These are phyloP conservation scores for Stegophylla sp. DNA, from an alignment of 2,888 invertebrate species.

Conservation along the genomic window DNA sequence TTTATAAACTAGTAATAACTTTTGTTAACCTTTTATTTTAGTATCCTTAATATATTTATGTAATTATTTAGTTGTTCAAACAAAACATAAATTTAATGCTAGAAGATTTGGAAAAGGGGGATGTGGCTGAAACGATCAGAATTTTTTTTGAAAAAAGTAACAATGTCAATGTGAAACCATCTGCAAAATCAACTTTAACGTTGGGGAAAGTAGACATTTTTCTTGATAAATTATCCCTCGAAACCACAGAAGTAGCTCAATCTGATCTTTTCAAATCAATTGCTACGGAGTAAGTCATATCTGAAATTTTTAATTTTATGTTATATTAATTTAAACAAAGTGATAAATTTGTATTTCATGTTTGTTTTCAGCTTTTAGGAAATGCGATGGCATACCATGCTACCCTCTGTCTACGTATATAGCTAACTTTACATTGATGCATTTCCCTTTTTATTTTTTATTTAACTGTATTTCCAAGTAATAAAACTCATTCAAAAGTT, in stretches of 20 bases:
- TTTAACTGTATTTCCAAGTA: no score
- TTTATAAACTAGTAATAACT: background rate
- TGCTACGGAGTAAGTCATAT: conserved; percentile 67
- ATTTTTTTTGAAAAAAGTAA: conserved; percentile 76
- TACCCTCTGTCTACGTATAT: no score
- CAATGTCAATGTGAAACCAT: conserved; percentile 67
- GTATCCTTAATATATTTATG: conserved; percentile 45
- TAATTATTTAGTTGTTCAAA: conserved; percentile 70
- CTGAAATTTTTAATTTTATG: no score
- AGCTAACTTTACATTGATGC: no score
- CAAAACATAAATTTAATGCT: conserved; percentile 81
- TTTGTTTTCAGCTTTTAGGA: no score
- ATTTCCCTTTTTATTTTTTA: no score
- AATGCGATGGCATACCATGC: no score
- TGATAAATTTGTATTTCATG: no score
- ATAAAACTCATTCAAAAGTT: no score
- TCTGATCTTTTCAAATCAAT: conserved; percentile 77
- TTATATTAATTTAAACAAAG: no score
- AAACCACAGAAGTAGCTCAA: conserved; percentile 90
- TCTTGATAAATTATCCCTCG: conserved; percentile 74
- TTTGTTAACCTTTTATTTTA: conserved; percentile 4
- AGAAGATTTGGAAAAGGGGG: conserved; percentile 85
- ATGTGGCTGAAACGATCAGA: conserved; percentile 85
- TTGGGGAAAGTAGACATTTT: conserved; percentile 80
- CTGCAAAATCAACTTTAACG: conserved; percentile 74